phyloP scores from a whole-genome alignment of 2,113 vertebrate species.

The Halcyon senegalensis region DNA sequence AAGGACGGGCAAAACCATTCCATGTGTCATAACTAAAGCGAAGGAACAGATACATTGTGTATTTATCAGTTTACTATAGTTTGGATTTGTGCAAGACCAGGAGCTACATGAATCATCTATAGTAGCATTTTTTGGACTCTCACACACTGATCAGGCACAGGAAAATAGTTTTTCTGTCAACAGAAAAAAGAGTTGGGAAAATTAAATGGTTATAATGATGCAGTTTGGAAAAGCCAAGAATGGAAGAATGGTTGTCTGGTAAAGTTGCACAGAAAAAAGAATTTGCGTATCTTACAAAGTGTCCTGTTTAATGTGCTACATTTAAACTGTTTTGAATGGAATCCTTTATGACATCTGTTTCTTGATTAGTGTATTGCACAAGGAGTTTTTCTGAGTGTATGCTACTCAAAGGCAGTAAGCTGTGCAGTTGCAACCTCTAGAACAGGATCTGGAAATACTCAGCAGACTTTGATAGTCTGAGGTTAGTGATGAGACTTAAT shows the following conservation, averaged over 20 bases:
- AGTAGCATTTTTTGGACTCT: neutral
- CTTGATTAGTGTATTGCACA: neutral
- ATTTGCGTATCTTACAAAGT: neutral
- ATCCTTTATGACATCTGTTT: neutral
- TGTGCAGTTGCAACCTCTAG: neutral
- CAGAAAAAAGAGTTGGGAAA: neutral
- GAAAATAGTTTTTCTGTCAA: neutral
- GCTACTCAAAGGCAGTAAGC: neutral
- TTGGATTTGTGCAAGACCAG: neutral
- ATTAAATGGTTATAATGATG: neutral
- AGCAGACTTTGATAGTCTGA: neutral
- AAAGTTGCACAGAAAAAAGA: neutral
- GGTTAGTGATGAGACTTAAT: neutral
- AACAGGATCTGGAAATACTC: neutral
- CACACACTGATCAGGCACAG: neutral
- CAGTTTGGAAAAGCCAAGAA: neutral
- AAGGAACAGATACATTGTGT: neutral
- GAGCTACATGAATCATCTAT: neutral
- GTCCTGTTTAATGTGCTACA: neutral
- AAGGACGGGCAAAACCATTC: neutral
- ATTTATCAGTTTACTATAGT: neutral
- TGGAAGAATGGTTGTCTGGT: neutral
- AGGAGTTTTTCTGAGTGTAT: neutral
- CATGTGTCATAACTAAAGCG: neutral
- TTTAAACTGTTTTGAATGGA: neutral